Evolutionary conservation across 2,888 invertebrate species (phyloP).

Genomic region (Cordilura impudica): DNA sequence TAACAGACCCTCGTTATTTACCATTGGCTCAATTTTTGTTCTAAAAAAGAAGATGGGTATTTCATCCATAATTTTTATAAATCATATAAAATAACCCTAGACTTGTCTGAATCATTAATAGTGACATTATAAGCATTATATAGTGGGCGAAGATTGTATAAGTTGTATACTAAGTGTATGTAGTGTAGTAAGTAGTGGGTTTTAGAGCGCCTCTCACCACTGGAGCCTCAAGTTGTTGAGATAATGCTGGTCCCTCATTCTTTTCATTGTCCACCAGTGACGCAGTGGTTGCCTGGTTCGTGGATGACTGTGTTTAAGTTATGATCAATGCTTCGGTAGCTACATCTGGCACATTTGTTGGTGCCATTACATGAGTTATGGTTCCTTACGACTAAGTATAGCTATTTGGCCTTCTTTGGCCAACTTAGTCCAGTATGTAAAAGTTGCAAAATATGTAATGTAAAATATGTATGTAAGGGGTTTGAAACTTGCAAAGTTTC

Average conservation of each 20-base stretch:
- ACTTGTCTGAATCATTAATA: neutral
- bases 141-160: conserved; percentile 80
- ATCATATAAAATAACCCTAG: conserved; percentile 78
- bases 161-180: conserved; percentile 94
- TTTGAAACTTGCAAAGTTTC: conserved; percentile 87
- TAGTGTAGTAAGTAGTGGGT: conserved; percentile 88
- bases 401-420: conserved; percentile 91
- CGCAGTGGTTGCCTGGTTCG: neutral
- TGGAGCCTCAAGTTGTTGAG: conserved; percentile 52
- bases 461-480: no score
- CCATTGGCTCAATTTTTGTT: conserved; percentile 82
- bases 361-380: conserved; percentile 90
- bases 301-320: neutral
- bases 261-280: neutral
- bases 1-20: conserved; percentile 84
- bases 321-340: neutral
- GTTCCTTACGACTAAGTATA: conserved; percentile 92
- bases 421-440: conserved; percentile 94
- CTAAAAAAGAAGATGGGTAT: conserved; percentile 85
- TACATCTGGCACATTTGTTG: conserved; percentile 76
- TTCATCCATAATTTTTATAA: conserved; percentile 85
- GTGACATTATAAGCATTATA: neutral
- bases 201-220: conserved; percentile 71
- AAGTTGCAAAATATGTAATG: conserved; percentile 93
- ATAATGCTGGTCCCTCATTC: no score